These are phyloP conservation scores for Campaea margaritaria DNA, from an alignment of 2,888 invertebrate species.

Conservation along the genomic window DNA sequence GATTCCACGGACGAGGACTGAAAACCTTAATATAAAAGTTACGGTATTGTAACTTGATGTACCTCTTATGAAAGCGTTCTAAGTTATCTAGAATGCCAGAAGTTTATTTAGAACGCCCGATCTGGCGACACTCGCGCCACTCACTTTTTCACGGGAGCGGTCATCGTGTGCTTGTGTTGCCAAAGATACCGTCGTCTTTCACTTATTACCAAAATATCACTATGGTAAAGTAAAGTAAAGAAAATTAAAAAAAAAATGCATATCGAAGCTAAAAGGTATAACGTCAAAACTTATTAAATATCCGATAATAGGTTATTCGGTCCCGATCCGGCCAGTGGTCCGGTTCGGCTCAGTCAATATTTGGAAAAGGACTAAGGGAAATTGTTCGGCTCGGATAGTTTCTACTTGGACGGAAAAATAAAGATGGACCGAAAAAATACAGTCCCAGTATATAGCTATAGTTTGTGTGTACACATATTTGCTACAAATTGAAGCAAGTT, in stretches of 20 bases:
- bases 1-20: background rate
- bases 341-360: slow-evolving; percentile 18
- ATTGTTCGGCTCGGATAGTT: slow-evolving; percentile 15
- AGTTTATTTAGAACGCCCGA: too few species aligned
- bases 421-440: slow-evolving; percentile 16
- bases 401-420: slow-evolving; percentile 20
- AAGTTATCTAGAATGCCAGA: too few species aligned
- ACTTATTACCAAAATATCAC: too few species aligned
- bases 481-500: too few species aligned
- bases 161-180: too few species aligned
- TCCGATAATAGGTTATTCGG: slow-evolving; percentile 2
- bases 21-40: background rate
- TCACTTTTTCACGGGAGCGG: too few species aligned
- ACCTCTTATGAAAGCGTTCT: too few species aligned
- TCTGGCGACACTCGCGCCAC: too few species aligned
- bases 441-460: slow-evolving; percentile 4
- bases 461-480: slow-evolving; percentile 12
- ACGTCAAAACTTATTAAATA: background rate
- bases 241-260: too few species aligned
- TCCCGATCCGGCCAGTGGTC: background rate
- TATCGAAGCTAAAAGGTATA: too few species aligned
- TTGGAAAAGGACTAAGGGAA: slow-evolving; percentile 9
- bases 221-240: too few species aligned
- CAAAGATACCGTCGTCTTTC: too few species aligned
- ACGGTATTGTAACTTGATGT: background rate